Base-by-base conservation (phyloP, 2,888 invertebrate genomes). In the Mimachlamys varia region DNA sequence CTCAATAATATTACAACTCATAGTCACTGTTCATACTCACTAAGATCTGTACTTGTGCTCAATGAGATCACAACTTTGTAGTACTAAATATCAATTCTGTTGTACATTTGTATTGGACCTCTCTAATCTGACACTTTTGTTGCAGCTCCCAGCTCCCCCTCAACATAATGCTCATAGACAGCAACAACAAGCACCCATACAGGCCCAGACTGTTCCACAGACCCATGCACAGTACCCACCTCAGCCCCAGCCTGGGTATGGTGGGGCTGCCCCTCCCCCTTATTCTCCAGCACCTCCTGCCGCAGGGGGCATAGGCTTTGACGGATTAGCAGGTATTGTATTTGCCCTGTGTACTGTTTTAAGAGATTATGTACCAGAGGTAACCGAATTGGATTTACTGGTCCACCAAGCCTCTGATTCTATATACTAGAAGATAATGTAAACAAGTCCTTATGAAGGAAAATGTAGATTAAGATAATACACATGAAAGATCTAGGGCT, bases 71-170 rank as follows among this genome's bases (percentile, higher is more conserved):
- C 44, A n/a, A n/a, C n/a, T n/a, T n/a, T n/a, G n/a, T n/a, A n/a
- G n/a, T 44, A 44, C 44, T 44, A 19, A 53, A 17, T 19, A 53
- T 0, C 53, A 53, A 17, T 53, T 19, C 53, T 17, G 1, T 53
- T 53, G 13, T 19, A 53, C 53, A 53, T 53, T n/a, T 13, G 15
- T 19, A 15, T 53, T 10, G 15, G 53, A 53, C 17, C 53, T 53
- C 53, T 12, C 53, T 53, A 17, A 53, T 53, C 10, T 76, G 27
- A 12, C 76, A 19, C 38, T 37, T 76, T 27, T 88, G 38, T 90
- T 89, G 37, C 88, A 91, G 91, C 76, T 91, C 10, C 91, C 89
- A 22, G 87, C 88, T 44, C 90, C 27, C 22, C 76, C 76, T 12
- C 76, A 76, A 33, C 76, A 76, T 12, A 88, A 90, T n/a, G 37